phyloP scores from a whole-genome alignment of 2,888 invertebrate species.

The Drosophila atripex region DNA sequence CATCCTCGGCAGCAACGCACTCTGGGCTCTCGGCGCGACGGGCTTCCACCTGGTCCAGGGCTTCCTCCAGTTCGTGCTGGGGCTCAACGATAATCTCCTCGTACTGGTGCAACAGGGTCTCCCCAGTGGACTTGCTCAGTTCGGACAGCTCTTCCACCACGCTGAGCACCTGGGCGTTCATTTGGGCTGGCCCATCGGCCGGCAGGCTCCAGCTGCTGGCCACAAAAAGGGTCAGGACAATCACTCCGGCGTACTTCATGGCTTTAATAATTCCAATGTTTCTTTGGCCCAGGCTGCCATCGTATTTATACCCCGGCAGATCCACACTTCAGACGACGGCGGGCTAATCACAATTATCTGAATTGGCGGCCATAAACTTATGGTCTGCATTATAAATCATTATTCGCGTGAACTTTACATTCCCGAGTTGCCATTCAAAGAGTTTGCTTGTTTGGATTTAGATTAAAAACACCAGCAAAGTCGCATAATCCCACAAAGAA shows the following conservation, averaged over 20 bases:
- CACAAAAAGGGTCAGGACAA: conserved; percentile 46
- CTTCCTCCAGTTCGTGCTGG: conserved; percentile 63
- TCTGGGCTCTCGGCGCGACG: conserved; percentile 53
- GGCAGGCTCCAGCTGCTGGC: conserved; percentile 55
- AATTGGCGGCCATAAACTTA: conserved; percentile 30
- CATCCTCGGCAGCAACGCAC: conserved; percentile 70
- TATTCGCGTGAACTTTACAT: conserved; percentile 34
- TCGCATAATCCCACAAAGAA: conserved; percentile 7
- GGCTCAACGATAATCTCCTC: conserved; percentile 69
- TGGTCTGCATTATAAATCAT: conserved; percentile 27
- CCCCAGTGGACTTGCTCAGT: conserved; percentile 54
- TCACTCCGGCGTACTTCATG: conserved; percentile 49
- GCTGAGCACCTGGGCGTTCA: conserved; percentile 48
- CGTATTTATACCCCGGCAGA: conserved; percentile 52
- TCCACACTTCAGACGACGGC: conserved; percentile 11
- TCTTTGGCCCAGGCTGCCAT: not conserved
- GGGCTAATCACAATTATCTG: conserved; percentile 21
- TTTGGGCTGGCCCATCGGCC: conserved; percentile 32
- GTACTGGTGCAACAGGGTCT: conserved; percentile 59
- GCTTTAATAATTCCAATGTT: conserved; percentile 10
- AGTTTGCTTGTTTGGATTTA: conserved; percentile 19
- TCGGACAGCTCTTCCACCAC: conserved; percentile 55
- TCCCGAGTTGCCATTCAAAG: conserved; percentile 16
- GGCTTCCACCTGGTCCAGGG: conserved; percentile 59
- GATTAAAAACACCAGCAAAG: conserved; percentile 12